Evolutionary conservation across 2,888 invertebrate genomes (phyloP).

Genomic region (Epinotia demarniana): DNA sequence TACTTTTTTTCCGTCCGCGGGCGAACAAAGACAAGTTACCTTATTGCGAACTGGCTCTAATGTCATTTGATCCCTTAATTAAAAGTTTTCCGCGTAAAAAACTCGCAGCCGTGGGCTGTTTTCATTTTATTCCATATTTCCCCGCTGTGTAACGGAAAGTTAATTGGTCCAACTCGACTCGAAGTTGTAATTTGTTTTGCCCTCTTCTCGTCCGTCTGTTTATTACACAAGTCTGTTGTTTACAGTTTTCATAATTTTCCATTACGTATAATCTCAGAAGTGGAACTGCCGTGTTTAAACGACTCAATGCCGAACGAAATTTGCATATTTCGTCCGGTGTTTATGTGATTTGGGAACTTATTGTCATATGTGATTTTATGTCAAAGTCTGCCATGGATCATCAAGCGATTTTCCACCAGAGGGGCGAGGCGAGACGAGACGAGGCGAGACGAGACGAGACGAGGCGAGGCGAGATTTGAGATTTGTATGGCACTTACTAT

Average conservation of each 20-base stretch:
- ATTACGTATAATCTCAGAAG: constrained; percentile 51
- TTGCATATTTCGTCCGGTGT: background rate
- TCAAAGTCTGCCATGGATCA: no score
- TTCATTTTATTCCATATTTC: constrained; percentile 83
- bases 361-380: no score
- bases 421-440: no score
- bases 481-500: no score
- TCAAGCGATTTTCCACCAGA: no score
- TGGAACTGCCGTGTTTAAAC: constrained; percentile 34
- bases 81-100: constrained; percentile 79
- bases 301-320: constrained; percentile 14
- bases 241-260: constrained; percentile 62
- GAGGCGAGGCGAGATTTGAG: no score
- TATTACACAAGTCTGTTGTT: constrained; percentile 72
- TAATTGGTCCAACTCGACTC: constrained; percentile 81
- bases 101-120: constrained; percentile 72
- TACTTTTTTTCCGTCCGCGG: constrained; percentile 56
- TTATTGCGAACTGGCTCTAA: constrained; percentile 77
- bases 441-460: no score
- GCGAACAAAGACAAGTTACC: constrained; percentile 74
- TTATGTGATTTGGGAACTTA: no score
- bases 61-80: constrained; percentile 84
- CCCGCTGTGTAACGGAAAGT: constrained; percentile 80
- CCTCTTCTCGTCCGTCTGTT: constrained; percentile 74
- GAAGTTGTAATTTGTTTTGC: constrained; percentile 82